phyloP scores from a whole-genome alignment of 2,113 vertebrate species.

The Rhizomys pruinosus region DNA sequence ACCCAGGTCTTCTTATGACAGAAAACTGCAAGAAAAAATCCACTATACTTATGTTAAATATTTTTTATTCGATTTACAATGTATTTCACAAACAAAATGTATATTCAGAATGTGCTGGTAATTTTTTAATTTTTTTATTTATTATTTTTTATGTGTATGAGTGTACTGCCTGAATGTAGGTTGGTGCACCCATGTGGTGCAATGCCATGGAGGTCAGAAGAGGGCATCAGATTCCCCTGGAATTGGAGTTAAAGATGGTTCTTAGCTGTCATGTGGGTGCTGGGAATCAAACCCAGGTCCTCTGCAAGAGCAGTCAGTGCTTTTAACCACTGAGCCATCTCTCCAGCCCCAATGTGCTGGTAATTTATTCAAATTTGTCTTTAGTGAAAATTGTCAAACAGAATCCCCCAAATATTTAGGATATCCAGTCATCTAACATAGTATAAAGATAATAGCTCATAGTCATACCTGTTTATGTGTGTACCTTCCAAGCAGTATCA shows the following conservation, averaged over 20 bases:
- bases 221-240: no score
- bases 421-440: background rate
- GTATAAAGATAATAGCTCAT: background rate
- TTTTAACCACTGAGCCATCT: no score
- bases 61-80: background rate
- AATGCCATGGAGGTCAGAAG: no score
- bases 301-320: no score
- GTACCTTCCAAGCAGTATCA: background rate
- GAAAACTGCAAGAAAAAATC: background rate
- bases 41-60: background rate
- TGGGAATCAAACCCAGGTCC: no score
- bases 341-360: background rate
- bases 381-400: background rate
- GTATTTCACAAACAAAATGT: background rate
- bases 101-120: background rate
- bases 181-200: no score
- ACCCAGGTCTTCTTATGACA: background rate
- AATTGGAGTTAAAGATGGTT: no score
- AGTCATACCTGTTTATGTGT: background rate
- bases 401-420: background rate
- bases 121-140: no score
- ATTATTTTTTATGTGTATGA: no score
- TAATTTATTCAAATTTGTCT: constrained; percentile 11
- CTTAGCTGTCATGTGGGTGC: no score
- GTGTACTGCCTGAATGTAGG: no score